Percentiles rank a stretch among this genome's conserved stretches.
phyloP scores from a whole-genome alignment of 2,113 vertebrate species.

The Microcebus tavaratra region DNA sequence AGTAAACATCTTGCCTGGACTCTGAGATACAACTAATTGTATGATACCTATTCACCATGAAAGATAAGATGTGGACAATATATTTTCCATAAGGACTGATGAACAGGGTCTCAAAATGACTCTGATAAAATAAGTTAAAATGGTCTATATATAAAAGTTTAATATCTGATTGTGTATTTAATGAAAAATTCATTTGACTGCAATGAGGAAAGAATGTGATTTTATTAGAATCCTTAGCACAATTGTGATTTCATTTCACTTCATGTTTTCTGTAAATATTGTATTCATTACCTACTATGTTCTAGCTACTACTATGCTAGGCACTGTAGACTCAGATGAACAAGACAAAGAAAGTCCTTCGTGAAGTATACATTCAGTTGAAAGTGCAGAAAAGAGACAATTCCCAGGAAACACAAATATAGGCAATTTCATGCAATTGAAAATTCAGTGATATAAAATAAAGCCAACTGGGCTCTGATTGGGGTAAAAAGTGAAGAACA shows the following conservation, averaged over 20 bases:
- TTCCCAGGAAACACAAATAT: background rate
- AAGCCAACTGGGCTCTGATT: background rate
- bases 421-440: background rate
- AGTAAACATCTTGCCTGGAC: background rate
- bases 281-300: background rate
- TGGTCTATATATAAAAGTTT: background rate
- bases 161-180: background rate
- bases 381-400: background rate
- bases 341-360: background rate
- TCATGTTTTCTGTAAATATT: background rate
- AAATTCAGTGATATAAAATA: background rate
- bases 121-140: background rate
- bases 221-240: slow-evolving; percentile 6
- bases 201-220: background rate
- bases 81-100: background rate
- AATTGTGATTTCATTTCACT: background rate
- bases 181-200: background rate
- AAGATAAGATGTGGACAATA: background rate
- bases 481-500: background rate
- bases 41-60: background rate
- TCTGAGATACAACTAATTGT: background rate
- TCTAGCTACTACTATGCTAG: background rate
- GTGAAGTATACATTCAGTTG: background rate
- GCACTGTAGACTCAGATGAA: background rate
- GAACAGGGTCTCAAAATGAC: background rate